Evolutionary conservation across 2,888 invertebrate species (phyloP), one percentile per base, ranked within the genome.

Genomic region (Nephrotoma appendiculata): DNA sequence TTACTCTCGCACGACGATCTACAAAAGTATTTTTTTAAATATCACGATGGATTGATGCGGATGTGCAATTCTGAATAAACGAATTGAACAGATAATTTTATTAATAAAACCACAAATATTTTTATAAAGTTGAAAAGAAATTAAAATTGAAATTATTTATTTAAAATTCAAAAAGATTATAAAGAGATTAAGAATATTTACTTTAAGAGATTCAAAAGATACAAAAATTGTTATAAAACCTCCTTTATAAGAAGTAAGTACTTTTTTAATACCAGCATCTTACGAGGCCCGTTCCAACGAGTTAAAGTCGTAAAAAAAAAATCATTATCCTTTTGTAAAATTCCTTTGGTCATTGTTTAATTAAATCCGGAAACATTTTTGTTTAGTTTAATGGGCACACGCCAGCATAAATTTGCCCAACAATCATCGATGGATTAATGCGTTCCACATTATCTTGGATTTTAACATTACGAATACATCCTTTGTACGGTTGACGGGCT

Each of bases 341-440:
- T n/a, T n/a, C 84, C 6, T n/a, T 84, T 42, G 43, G 15, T 84
- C 84, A 15, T 42, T 84, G 6, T 83, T 31, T 2, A 83, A 41
- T 83, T n/a, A 42, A 12, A 41, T 83, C 41, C 41, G 41, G 6
- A 42, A 85, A 57, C 11, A 57, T n/a, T 41, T n/a, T 85, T 86
- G 9, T 86, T 92, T 94, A 97, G 91, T 95, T 95, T 0, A 94
- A 94, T 0, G 98, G 97, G 89, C 98, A 98, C 4, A 95, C 94
- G 87, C 96, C 96, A 6, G 96, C 93, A 88, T 95, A 94, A 0
- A 97, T 95, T 89, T 95, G 94, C 2, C 97, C 96, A 71, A 93
- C 93, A 5, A 95, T 94, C 88, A 95, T 94, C 45, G 92, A 92
- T 41, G 93, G 92, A 86, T 91, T 91, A n/a, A 95, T 90, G 7